Evolutionary conservation across 2,113 vertebrate genomes (phyloP).

Genomic region (Rostratula benghalensis): DNA sequence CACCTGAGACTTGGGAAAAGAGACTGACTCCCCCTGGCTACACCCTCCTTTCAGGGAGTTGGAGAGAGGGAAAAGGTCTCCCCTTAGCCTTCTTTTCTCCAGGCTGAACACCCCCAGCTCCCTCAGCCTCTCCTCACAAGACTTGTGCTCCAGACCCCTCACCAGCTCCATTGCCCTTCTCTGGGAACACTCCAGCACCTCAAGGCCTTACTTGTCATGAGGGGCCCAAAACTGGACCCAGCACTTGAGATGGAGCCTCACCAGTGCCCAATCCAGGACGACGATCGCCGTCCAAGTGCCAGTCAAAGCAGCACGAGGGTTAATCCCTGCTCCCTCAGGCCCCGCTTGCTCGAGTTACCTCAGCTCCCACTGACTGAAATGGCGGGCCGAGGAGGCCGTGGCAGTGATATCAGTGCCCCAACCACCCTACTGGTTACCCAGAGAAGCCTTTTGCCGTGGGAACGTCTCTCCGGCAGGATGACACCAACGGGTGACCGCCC

Average conservation of each 20-base stretch:
- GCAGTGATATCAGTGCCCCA: not conserved
- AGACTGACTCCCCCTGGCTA: too few species aligned
- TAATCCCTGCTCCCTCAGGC: too few species aligned
- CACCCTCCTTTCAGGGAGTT: not conserved
- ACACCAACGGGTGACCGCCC: too few species aligned
- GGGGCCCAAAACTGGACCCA: too few species aligned
- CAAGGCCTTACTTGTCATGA: not conserved
- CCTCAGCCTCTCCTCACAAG: too few species aligned
- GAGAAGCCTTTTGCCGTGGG: not conserved
- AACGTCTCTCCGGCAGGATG: too few species aligned
- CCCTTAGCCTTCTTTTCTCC: too few species aligned
- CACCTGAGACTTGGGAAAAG: not conserved
- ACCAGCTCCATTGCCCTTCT: not conserved
- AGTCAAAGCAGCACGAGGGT: rapidly evolving
- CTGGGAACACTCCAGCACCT: not conserved
- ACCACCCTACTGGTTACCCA: too few species aligned
- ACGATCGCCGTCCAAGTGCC: not conserved
- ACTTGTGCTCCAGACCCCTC: not conserved
- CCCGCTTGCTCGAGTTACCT: too few species aligned
- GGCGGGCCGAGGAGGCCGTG: too few species aligned
- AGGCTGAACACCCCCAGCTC: too few species aligned
- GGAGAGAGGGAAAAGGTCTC: not conserved
- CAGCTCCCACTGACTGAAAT: not conserved
- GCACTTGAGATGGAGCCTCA: not conserved
- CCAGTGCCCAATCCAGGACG: not conserved